A percentile compares a stretch with the other conserved stretches of the same genome.
Evolutionary conservation across 2,888 invertebrate species (phyloP).

Genomic region (Caprella mutica): DNA sequence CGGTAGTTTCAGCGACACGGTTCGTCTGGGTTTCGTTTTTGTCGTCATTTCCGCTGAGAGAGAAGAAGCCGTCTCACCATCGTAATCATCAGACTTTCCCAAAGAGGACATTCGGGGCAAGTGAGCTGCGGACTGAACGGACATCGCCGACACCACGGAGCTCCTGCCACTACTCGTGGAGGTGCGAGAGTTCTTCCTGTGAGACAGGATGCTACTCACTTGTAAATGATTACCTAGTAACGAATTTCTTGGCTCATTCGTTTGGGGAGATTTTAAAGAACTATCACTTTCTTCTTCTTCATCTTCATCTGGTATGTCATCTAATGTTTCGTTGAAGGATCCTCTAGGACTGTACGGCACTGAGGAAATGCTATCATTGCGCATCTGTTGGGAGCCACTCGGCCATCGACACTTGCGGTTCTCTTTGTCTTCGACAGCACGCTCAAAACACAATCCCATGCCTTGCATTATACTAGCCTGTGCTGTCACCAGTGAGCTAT

Average conservation of each 20-base stretch:
- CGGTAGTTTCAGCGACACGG: conserved; percentile 26
- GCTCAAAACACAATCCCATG: conserved; percentile 5
- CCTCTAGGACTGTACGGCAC: too few species aligned
- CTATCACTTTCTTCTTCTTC: background rate
- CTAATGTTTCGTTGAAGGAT: background rate
- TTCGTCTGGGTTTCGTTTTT: conserved; percentile 9
- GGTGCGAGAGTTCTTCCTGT: background rate
- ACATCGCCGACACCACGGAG: conserved; percentile 3
- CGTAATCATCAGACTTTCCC: background rate
- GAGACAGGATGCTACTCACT: background rate
- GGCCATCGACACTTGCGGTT: background rate
- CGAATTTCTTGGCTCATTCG: background rate
- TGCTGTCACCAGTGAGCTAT: too few species aligned
- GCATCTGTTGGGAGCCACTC: background rate
- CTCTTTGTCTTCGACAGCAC: conserved; percentile 1
- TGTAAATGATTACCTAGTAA: too few species aligned
- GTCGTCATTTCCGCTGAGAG: background rate
- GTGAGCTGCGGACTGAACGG: background rate
- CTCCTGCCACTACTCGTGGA: conserved; percentile 3
- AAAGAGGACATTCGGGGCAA: background rate
- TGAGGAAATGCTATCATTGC: too few species aligned
- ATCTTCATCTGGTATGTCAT: background rate
- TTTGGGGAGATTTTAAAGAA: background rate
- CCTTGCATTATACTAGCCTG: too few species aligned
- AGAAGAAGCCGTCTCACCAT: background rate